Evolutionary conservation across 2,888 invertebrate genomes (phyloP), one percentile per base, ranked within the genome.

Genomic region (Yponomeuta malinellus): DNA sequence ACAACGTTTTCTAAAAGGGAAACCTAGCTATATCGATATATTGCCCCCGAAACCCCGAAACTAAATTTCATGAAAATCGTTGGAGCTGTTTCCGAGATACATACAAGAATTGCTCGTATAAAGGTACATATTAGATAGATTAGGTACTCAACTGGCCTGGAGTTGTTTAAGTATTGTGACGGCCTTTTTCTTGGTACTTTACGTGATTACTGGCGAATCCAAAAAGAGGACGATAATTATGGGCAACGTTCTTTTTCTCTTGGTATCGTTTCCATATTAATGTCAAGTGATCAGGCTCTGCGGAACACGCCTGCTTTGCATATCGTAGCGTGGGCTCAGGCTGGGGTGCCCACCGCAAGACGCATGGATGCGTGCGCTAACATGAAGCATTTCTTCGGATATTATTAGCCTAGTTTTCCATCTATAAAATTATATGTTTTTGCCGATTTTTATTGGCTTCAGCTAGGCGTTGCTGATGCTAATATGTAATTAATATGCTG

Each of bases 281-380:
- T 59, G 5, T 59, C 15, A 12, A 59, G 15, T 59, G 52, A 59
- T 59, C 65, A 10, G 31, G 31, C 31, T 65, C 65, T 23, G 29
- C 8, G 29, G 65, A 33, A 65, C 65, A 65, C 65, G 65, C 63
- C 63, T 63, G n/a, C 65, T 65, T 65, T 65, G 65, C 65, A 65
- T 65, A 59, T 33, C 12, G 33, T 65, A 65, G 65, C 29, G 33
- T 65, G 9, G 29, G n/a, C 12, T 31, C 29, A 31, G 29, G n/a
- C 12, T 31, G 31, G 9, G 31, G 31, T 23, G 29, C 65, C 10
- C 65, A 65, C 15, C 52, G 52, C 29, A 29, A 65, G 65, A 65
- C 65, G 64, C 64, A 64, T 64, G 64, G 31, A 64, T 64, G 64
- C 64, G 33, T 29, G 23, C 29, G 10, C 31, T 33, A 23, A 65